phyloP scores from a whole-genome alignment of 2,113 vertebrate genomes.

The Vombatus ursinus region DNA sequence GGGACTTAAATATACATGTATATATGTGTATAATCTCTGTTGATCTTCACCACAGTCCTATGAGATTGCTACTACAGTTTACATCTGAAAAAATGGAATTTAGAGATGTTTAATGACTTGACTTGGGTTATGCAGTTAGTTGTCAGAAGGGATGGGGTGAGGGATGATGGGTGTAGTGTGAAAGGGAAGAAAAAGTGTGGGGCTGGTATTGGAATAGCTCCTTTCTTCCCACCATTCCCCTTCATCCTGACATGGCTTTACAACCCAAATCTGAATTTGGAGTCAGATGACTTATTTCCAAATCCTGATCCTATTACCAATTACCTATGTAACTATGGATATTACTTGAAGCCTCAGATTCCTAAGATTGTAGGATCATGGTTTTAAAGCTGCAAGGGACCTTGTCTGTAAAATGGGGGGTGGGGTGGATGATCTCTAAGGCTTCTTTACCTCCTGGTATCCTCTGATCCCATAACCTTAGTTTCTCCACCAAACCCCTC shows the following conservation, averaged over 20 bases:
- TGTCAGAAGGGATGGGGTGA: background rate
- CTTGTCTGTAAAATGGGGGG: background rate
- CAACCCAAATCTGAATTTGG: background rate
- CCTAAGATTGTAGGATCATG: background rate
- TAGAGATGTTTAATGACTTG: conserved; percentile 6
- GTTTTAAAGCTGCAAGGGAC: background rate
- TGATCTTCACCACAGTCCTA: background rate
- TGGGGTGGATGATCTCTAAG: background rate
- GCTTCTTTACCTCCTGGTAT: background rate
- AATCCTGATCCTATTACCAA: background rate
- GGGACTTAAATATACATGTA: background rate
- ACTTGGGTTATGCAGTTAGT: background rate
- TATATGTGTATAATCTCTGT: background rate
- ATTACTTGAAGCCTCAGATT: background rate
- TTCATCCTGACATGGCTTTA: background rate
- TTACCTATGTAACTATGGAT: background rate
- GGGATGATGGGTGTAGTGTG: background rate
- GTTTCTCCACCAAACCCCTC: background rate
- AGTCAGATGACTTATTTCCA: background rate
- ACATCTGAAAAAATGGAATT: background rate
- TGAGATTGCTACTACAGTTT: background rate
- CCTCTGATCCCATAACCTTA: background rate
- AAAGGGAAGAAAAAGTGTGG: background rate
- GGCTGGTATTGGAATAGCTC: background rate
- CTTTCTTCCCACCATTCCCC: background rate